Conservation (phyloP, 2,888 invertebrate genomes). For the Callosobruchus maculatus region DNA sequence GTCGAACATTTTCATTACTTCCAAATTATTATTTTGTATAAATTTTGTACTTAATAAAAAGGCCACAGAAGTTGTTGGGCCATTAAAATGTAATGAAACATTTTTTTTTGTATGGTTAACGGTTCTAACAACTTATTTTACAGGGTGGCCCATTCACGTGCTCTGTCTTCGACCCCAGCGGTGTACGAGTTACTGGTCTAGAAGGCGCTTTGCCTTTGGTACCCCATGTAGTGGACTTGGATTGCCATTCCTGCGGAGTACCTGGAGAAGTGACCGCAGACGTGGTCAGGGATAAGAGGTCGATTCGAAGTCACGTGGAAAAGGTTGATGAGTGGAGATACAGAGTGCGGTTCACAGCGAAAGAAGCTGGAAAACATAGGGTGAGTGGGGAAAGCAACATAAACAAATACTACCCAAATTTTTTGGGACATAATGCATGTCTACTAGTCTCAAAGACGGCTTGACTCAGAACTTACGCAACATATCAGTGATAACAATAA, state of each 20-base stretch:
- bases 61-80: too few relatives aligned
- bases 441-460: too few relatives aligned
- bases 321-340: conserved; percentile 68
- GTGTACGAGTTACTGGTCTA: conserved; percentile 76
- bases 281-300: conserved; percentile 84
- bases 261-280: conserved; percentile 85
- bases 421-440: too few relatives aligned
- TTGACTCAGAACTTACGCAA: too few relatives aligned
- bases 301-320: conserved; percentile 78
- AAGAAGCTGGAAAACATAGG: conserved; percentile 74
- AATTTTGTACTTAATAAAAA: too few relatives aligned
- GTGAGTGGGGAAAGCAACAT: too few relatives aligned
- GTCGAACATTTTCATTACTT: too few relatives aligned
- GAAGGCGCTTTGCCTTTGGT: conserved; percentile 82
- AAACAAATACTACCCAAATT: too few relatives aligned
- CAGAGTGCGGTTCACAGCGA: conserved; percentile 74
- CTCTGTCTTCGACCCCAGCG: conserved; percentile 91
- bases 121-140: conserved; percentile 18
- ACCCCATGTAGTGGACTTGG: conserved; percentile 78
- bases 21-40: too few relatives aligned
- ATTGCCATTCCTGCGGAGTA: conserved; percentile 73
- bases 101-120: too few relatives aligned
- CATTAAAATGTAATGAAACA: too few relatives aligned
- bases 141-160: conserved; percentile 95
- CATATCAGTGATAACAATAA: too few relatives aligned